Conservation (phyloP, 2,888 invertebrate genomes). For the Tolmerus cingulatus region DNA sequence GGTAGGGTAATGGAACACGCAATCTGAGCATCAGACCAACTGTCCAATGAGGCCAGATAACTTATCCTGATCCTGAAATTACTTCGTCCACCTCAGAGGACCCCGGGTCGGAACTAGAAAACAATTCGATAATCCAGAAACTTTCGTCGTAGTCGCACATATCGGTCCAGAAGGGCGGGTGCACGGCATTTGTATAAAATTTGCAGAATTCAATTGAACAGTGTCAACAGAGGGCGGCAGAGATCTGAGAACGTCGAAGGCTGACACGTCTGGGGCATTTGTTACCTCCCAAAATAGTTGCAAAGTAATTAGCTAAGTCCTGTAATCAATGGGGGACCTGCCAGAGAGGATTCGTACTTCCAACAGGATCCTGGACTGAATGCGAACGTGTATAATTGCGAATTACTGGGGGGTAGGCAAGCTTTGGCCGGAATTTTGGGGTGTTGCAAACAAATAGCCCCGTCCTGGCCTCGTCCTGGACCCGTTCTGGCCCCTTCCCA, state of each 20-base stretch:
- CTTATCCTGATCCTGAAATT: background rate
- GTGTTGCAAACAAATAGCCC: background rate
- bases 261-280: background rate
- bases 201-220: constrained; percentile 21
- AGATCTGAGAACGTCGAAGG: background rate
- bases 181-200: background rate
- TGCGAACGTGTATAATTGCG: constrained; percentile 11
- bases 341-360: background rate
- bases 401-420: background rate
- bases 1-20: background rate
- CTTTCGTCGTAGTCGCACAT: background rate
- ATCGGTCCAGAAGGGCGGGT: background rate
- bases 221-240: constrained; percentile 1
- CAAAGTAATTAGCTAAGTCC: constrained; percentile 24
- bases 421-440: background rate
- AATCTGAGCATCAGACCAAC: background rate
- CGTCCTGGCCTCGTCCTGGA: too few relatives aligned
- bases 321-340: background rate
- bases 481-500: too few relatives aligned
- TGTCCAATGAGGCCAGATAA: background rate
- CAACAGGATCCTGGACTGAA: background rate
- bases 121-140: background rate
- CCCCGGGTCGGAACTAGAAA: background rate
- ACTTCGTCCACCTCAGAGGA: background rate
- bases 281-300: background rate